Base-by-base conservation (phyloP, 2,113 vertebrate genomes). In the Prochilodus magdalenae region DNA sequence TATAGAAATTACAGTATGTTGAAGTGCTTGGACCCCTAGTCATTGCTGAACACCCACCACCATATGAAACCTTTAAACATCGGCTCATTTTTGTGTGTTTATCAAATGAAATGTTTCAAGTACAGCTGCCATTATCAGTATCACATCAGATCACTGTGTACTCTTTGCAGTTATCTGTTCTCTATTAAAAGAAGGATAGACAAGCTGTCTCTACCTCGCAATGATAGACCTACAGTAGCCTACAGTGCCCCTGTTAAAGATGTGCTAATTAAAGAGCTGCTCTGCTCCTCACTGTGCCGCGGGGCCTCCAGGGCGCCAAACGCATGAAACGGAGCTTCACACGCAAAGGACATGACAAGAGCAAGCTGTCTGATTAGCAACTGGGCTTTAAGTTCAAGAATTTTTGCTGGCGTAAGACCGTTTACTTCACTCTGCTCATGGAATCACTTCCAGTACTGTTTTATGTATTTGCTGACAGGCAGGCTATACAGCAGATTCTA, bases 251-350 rank as follows among this genome's bases (percentile, higher is more conserved):
- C 69, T 81, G 69, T 85, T 78, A 78, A 85, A 74, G 79, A 77
- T 69, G 11, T 36, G 71, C 40, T 82, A 47, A 85, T 85, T 65
- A 85, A 78, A 78, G 80, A 71, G 75, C 55, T 40, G 49, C 63
- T 70, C 71, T 74, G 53, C 70, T 75, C 53, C 57, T 85, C 12
- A 16, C 77, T 79, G 66, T 30, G 53, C 40, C 51, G 14, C 69
- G 26, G 16, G 36, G 62, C 79, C 75, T 79, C 29, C 29, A 26
- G 79, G 79, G 60, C n/a, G 8, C 26, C 70, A 55, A 27, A 22
- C 13, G 33, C 36, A 7, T 51, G 51, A 79, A 78, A 67, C 36
- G 29, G 60, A 63, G 75, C 75, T 69, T 82, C 44, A 71, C 80
- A 75, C 71, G 71, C 75, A 79, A 81, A 36, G 26, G 18, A 73